Base-by-base conservation (phyloP, 2,888 invertebrate genomes). In the Margaritifera margaritifera region DNA sequence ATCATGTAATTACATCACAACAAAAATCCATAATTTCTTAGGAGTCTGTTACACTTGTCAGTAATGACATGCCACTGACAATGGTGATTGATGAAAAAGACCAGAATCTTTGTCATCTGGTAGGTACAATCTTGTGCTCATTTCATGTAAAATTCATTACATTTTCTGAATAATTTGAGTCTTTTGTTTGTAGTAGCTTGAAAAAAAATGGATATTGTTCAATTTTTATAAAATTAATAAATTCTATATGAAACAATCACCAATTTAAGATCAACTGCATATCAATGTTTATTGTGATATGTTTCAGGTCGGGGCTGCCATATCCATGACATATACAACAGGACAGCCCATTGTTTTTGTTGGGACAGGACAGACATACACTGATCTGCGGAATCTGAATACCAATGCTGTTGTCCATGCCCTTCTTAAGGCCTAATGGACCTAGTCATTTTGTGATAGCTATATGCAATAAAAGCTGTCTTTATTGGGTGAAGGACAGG, bases 281-380 rank as follows among this genome's bases (percentile, higher is more conserved):
- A 42, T 42, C 15, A 15, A 42, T 11, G 42, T 19, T 55, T 52
- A 1, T 58, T 53, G 55, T 50, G 54, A 62, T 61, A 20, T 56
- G 62, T 78, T 78, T 24, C 74, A 91, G 91, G 91, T 99, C 31
- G 99, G 99, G 18, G 99, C 99, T 57, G 99, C 99, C 24, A 98
- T 99, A 83, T 99, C 99, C 22, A 99, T 99, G 99, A 98, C 99
- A 0, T 99, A 99, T 90, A 98, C 99, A 75, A 99, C 99, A 0
- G 99, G 99, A 0, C 99, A 99, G 90, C 99, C 99, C 0, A 99
- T 99, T 66, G 97, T 98, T 59, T 98, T 98, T 89, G 99, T 99
- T 22, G 99, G 99, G 55, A 99, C 98, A 4, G 99, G 99, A 2
- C 99, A 99, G 91, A 99, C 99, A 0, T 99, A 99, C 90, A 95